Evolutionary conservation across 1,140 invertebrate species (phyloP), one percentile per base, ranked within the genome.

Genomic region (Rhagoletis pomonella): DNA sequence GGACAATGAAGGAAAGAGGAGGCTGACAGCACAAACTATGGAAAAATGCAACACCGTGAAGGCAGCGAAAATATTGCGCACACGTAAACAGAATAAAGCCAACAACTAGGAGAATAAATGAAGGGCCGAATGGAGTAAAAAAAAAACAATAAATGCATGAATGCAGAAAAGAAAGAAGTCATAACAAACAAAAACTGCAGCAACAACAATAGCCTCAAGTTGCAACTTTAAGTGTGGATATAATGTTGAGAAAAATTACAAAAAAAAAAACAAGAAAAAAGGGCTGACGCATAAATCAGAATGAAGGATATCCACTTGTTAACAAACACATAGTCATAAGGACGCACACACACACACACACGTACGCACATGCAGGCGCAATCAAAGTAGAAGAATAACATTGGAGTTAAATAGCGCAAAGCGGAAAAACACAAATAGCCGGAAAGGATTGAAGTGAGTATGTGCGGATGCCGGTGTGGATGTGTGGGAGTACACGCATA

Each of bases 221-320:
- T 81, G 50, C 9, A 55, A 55, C 47, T 81, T 81, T 55, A 81
- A 81, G 50, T 81, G 73, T 55, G n/a, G 73, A n/a, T 29, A 81
- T 55, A 29, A 50, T 47, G 69, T 60, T 59, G 3, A 19, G 14
- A 85, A 60, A 62, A 42, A 59, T 5, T 73, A 14, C 29, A 19
- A 4, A 6, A 73, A 73, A 10, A 29, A 73, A 9, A 77, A 77
- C 69, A 77, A 77, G 47, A 14, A 77, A 85, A 85, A 85, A n/a
- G 39, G 59, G 42, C 58, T 85, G 84, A 60, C 29, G 84, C 84
- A 60, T 85, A 85, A 81, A 55, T 81, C 73, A 81, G 47, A 55
- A 81, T 55, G 73, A 81, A 81, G 73, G 73, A 81, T 81, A 55
- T 81, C 73, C 73, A 55, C 73, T 81, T 81, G 73, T 81, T 55